Evolutionary conservation across 2,113 vertebrate genomes (phyloP).

Genomic region (Fregetta grallaria): DNA sequence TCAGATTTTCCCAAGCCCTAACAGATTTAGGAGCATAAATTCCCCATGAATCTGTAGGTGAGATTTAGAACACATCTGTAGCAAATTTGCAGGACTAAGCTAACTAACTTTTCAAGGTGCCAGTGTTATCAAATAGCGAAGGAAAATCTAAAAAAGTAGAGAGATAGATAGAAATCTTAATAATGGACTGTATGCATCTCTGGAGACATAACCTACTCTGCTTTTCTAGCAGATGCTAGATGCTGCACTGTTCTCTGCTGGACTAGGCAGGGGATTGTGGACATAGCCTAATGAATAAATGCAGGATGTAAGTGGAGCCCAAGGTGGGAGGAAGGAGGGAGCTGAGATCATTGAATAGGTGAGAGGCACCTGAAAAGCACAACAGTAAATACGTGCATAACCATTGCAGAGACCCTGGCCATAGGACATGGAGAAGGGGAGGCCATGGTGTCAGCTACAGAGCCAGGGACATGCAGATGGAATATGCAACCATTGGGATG

Average conservation of each 20-base stretch:
- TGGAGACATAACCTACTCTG: background rate
- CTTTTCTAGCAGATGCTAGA: background rate
- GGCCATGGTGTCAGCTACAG: background rate
- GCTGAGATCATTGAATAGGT: background rate
- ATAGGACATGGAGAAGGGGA: background rate
- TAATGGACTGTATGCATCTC: background rate
- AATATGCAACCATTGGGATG: background rate
- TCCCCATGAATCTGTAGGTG: background rate
- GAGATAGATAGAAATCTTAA: background rate
- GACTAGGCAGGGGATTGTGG: background rate
- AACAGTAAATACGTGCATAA: background rate
- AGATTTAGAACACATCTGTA: background rate
- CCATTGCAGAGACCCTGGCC: background rate
- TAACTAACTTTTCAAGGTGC: background rate
- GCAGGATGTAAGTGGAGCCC: background rate
- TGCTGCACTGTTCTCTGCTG: background rate
- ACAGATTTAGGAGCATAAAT: background rate
- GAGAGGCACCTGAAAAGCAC: background rate
- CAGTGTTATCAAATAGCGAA: background rate
- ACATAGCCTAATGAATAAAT: background rate
- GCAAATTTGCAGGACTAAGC: background rate
- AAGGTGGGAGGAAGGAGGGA: background rate
- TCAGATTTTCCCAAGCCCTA: background rate
- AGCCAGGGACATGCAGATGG: fast-evolving
- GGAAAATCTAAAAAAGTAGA: background rate